Conservation (phyloP, 2,888 invertebrate genomes). For the Phortica okadai region DNA sequence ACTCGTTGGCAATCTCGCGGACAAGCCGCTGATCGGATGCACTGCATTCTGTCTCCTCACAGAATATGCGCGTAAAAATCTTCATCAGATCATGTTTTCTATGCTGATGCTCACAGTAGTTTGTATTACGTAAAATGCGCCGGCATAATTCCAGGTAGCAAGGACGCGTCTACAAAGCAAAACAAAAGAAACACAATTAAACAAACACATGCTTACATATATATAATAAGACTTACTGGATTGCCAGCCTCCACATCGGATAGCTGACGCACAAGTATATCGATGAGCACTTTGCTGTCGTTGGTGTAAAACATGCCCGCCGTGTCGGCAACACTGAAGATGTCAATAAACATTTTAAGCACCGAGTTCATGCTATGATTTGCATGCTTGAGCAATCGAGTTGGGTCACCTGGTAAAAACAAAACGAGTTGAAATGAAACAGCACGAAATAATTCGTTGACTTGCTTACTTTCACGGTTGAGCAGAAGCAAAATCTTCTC, state of each 20-base stretch:
- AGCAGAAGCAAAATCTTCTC: slow-evolving; percentile 91
- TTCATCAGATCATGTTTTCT: slow-evolving; percentile 88
- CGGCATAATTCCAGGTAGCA: slow-evolving; percentile 88
- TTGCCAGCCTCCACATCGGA: slow-evolving; percentile 94
- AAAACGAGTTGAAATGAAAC: slow-evolving; percentile 6
- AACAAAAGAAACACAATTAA: slow-evolving; percentile 13
- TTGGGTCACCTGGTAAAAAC: slow-evolving; percentile 86
- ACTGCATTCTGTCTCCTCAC: slow-evolving; percentile 87
- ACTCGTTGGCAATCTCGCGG: slow-evolving; percentile 89
- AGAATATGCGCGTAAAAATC: slow-evolving; percentile 91
- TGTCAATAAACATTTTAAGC: slow-evolving; percentile 90
- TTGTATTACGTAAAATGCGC: slow-evolving; percentile 88
- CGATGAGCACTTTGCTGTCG: slow-evolving; percentile 94
- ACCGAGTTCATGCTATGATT: slow-evolving; percentile 89
- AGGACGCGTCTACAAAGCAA: slow-evolving; percentile 81
- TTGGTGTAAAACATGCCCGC: slow-evolving; percentile 95
- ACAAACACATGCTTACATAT: not conserved
- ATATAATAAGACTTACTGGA: slow-evolving; percentile 78
- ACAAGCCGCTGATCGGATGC: slow-evolving; percentile 87
- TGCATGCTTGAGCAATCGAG: slow-evolving; percentile 87
- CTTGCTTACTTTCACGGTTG: slow-evolving; percentile 88
- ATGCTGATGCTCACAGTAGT: slow-evolving; percentile 88
- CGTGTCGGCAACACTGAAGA: slow-evolving; percentile 87
- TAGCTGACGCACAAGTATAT: slow-evolving; percentile 93
- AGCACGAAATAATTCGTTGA: not conserved